These are phyloP conservation scores for Pungitius pungitius DNA, from an alignment of 2,113 vertebrate genomes.

Conservation along the genomic window DNA sequence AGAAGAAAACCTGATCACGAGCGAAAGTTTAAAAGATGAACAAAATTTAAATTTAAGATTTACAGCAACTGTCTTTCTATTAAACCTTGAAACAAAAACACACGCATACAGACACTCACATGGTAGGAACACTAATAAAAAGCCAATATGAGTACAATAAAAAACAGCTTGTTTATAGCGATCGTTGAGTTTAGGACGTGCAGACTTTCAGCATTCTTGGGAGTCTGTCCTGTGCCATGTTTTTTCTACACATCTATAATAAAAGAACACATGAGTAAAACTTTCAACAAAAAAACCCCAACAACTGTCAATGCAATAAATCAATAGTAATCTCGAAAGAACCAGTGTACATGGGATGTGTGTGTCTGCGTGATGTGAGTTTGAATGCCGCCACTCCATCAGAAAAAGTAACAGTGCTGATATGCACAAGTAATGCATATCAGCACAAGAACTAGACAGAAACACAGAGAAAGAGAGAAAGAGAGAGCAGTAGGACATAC, in stretches of 20 bases:
- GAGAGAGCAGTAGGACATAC: constrained; percentile 41
- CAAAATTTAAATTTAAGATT: neutral
- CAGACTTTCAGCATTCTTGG: neutral
- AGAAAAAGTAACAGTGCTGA: too few relatives aligned
- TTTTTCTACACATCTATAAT: neutral
- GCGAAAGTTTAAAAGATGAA: neutral
- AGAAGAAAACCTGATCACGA: neutral
- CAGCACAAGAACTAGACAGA: constrained; percentile 32
- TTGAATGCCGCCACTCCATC: constrained; percentile 13
- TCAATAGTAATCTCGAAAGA: neutral
- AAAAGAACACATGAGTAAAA: neutral
- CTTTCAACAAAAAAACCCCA: too few relatives aligned
- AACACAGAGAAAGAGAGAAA: constrained; percentile 41
- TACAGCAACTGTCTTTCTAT: neutral
- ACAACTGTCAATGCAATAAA: neutral
- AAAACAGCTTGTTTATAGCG: too few relatives aligned
- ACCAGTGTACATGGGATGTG: neutral
- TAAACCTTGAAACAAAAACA: neutral
- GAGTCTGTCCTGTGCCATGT: too few relatives aligned
- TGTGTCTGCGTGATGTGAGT: neutral
- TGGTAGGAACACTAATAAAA: constrained; percentile 29
- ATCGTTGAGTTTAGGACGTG: neutral
- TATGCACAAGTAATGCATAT: constrained; percentile 53
- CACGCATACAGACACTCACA: constrained; percentile 14
- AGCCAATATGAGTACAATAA: constrained; percentile 28